Evolutionary conservation across 2,113 vertebrate species (phyloP).

Genomic region (Labeo catla): DNA sequence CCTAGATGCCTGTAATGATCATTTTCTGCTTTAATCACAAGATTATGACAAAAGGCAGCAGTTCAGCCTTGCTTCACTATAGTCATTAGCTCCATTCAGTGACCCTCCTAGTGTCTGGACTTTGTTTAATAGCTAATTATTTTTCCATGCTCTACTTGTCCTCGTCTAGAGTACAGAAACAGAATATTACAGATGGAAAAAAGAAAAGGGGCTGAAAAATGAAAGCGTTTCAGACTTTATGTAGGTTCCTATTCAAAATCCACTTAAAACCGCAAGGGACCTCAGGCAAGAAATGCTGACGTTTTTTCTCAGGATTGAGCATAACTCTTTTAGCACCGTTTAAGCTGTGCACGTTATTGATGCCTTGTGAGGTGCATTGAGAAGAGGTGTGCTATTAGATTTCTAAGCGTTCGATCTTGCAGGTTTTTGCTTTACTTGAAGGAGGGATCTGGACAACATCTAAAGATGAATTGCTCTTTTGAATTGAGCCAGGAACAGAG

Average conservation of each 20-base stretch:
- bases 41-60: neutral
- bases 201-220: constrained; percentile 9
- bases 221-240: neutral
- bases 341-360: neutral
- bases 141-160: constrained; percentile 15
- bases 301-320: neutral
- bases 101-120: neutral
- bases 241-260: neutral
- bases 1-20: neutral
- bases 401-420: neutral
- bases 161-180: neutral
- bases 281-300: neutral
- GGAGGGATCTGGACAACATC: neutral
- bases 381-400: neutral
- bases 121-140: neutral
- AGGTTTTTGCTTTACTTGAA: neutral
- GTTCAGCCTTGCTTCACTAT: neutral
- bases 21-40: constrained; percentile 21
- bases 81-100: constrained; percentile 17
- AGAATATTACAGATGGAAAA: neutral
- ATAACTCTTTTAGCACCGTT: neutral
- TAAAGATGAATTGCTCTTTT: neutral
- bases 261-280: neutral
- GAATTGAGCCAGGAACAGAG: neutral
- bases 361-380: neutral